These are phyloP conservation scores for Porites lutea DNA, from an alignment of 64 coral and sea anemone species.

Conservation along the genomic window DNA sequence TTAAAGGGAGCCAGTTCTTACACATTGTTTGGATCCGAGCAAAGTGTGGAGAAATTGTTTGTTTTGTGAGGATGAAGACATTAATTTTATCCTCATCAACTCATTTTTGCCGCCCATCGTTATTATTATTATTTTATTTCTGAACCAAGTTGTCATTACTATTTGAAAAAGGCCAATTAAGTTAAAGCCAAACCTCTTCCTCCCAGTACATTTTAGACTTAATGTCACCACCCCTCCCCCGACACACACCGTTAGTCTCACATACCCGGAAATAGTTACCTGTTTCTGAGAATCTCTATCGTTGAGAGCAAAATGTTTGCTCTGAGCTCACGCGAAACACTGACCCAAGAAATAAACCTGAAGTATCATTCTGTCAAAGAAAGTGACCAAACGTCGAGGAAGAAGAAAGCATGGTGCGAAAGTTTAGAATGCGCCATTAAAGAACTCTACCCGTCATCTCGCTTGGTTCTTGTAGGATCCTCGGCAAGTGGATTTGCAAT, in stretches of 20 bases:
- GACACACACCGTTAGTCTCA: neutral
- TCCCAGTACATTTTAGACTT: too few species aligned
- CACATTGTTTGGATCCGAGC: too few species aligned
- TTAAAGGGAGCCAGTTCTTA: too few species aligned
- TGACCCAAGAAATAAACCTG: neutral
- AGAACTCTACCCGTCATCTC: neutral
- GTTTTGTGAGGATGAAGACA: too few species aligned
- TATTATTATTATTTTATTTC: too few species aligned
- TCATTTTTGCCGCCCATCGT: too few species aligned
- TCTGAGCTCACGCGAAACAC: neutral
- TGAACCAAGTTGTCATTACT: too few species aligned
- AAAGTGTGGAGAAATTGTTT: too few species aligned
- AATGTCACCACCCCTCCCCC: neutral
- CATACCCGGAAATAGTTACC: neutral
- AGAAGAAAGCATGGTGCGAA: constrained; percentile 29
- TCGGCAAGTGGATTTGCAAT: constrained; percentile 35
- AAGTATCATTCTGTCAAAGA: constrained; percentile 26
- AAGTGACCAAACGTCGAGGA: constrained; percentile 21
- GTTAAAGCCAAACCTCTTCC: too few species aligned
- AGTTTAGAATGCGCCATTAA: neutral
- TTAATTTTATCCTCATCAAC: too few species aligned
- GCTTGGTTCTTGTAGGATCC: constrained; percentile 55
- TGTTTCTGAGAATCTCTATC: neutral
- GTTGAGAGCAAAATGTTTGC: neutral
- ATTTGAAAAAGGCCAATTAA: too few species aligned